These are phyloP conservation scores for Meloidogyne hapla DNA, from an alignment of 1,140 invertebrate genomes.

Conservation along the genomic window DNA sequence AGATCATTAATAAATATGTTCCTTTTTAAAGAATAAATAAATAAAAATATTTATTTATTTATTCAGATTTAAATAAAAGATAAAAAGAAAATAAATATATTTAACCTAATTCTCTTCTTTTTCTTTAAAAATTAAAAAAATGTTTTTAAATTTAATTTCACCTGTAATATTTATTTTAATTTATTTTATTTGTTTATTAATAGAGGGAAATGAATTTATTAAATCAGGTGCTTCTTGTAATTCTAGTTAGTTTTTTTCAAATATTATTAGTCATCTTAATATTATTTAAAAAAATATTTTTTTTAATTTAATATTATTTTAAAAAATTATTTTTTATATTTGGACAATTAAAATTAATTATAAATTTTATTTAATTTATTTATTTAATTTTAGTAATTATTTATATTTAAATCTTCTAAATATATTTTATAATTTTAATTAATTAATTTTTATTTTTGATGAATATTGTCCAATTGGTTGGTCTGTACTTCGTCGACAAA, in stretches of 20 bases:
- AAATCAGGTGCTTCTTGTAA: conserved; percentile 15
- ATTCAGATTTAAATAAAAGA: too few species aligned
- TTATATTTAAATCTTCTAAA: too few species aligned
- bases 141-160: not conserved
- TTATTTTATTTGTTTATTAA: not conserved
- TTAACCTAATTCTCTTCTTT: not conserved
- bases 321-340: too few species aligned
- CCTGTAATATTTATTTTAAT: not conserved
- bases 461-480: conserved; percentile 42
- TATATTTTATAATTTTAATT: not conserved
- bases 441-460: conserved; percentile 29
- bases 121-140: not conserved
- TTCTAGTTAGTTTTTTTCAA: conserved; percentile 8
- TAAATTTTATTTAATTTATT: too few species aligned
- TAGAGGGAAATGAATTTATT: conserved; percentile 7
- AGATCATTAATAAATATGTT: too few species aligned
- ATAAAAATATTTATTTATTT: too few species aligned
- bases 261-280: not conserved
- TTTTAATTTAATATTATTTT: too few species aligned
- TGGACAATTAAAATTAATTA: too few species aligned
- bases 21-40: too few species aligned
- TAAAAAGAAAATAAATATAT: too few species aligned
- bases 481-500: conserved; percentile 34
- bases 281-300: too few species aligned
- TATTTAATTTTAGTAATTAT: too few species aligned